Conservation (phyloP, 2,888 invertebrate genomes). For the Pocota personata region DNA sequence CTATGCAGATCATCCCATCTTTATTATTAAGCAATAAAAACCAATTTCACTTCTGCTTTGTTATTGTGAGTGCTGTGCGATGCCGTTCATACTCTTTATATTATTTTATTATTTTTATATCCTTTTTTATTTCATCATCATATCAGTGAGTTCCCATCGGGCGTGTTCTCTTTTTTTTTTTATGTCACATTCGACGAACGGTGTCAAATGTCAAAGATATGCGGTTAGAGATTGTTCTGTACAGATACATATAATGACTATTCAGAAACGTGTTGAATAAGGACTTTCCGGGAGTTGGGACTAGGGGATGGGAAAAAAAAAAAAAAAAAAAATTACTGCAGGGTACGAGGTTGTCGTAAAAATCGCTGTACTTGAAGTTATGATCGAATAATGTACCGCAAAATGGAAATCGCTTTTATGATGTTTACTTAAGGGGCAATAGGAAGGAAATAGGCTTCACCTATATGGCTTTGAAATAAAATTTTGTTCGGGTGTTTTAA, state of each 20-base stretch:
- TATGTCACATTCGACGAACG: conserved; percentile 30
- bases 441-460: not conserved
- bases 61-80: conserved; percentile 8
- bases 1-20: conserved; percentile 37
- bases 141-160: conserved; percentile 60
- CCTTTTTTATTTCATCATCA: conserved; percentile 56
- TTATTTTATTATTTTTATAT: conserved; percentile 64
- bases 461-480: not conserved
- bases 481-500: not conserved
- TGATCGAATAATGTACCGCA: conserved; percentile 19
- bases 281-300: not conserved
- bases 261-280: conserved; percentile 26
- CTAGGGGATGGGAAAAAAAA: not conserved
- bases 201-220: conserved; percentile 50
- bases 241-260: conserved; percentile 7
- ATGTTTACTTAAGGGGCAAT: not conserved
- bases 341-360: conserved; percentile 26
- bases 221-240: conserved; percentile 3
- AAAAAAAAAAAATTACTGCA: conserved; percentile 3
- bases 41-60: conserved; percentile 37
- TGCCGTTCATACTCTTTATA: conserved; percentile 10
- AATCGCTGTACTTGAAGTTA: conserved; percentile 46
- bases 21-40: conserved; percentile 62
- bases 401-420: conserved; percentile 27
- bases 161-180: not conserved